Evolutionary conservation across 2,888 invertebrate genomes (phyloP).

Genomic region (Phaonia tiefii): DNA sequence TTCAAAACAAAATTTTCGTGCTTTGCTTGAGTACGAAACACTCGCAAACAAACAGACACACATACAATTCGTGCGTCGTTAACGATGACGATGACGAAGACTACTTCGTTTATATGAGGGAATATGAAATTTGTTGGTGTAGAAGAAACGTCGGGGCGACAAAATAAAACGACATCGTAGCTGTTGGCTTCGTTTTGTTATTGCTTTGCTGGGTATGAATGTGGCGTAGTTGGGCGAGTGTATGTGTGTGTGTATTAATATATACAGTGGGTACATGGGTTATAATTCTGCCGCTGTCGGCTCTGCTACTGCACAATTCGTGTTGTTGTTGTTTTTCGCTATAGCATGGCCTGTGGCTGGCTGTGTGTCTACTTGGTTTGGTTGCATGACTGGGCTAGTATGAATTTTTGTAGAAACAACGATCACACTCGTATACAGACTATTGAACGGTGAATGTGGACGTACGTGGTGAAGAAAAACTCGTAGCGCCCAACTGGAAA

Average conservation of each 20-base stretch:
- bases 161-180: constrained; percentile 17
- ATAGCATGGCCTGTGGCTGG: constrained; percentile 70
- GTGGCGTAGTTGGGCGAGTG: background rate
- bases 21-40: constrained; percentile 4
- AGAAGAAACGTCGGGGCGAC: constrained; percentile 36
- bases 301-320: constrained; percentile 19
- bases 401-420: constrained; percentile 72
- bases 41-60: background rate
- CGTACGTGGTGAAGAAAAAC: constrained; percentile 52
- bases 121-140: constrained; percentile 3
- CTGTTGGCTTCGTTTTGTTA: constrained; percentile 32
- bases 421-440: constrained; percentile 79
- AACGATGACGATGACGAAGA: background rate
- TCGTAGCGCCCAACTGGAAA: too few species aligned
- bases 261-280: constrained; percentile 59
- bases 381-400: constrained; percentile 55
- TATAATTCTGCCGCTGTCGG: constrained; percentile 67
- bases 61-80: background rate
- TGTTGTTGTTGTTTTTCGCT: constrained; percentile 41
- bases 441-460: constrained; percentile 63
- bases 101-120: constrained; percentile 4
- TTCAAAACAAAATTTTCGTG: constrained; percentile 63
- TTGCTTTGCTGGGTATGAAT: constrained; percentile 44
- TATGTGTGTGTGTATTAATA: constrained; percentile 20
- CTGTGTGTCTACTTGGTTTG: constrained; percentile 17